These are phyloP conservation scores for Balaenoptera acutorostrata DNA, from an alignment of 2,113 vertebrate species.

Conservation along the genomic window DNA sequence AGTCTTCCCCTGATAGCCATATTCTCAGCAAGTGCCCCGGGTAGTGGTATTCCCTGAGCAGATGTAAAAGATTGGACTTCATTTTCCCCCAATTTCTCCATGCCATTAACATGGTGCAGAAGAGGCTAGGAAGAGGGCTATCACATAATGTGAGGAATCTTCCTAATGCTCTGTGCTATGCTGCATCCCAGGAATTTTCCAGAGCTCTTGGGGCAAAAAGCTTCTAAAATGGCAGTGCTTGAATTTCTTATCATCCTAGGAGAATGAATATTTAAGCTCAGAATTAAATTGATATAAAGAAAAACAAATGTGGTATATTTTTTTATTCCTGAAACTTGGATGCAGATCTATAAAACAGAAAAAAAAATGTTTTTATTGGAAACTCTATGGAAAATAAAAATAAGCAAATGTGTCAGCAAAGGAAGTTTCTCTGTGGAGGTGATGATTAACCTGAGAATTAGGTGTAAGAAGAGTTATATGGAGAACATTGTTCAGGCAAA, in stretches of 20 bases:
- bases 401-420: background rate
- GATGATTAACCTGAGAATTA: background rate
- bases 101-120: background rate
- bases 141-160: accelerated
- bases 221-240: background rate
- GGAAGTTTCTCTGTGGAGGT: background rate
- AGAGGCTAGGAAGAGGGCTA: background rate
- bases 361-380: background rate
- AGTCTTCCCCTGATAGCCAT: background rate
- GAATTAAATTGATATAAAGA: background rate
- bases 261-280: background rate
- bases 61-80: accelerated
- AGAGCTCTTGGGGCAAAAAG: background rate
- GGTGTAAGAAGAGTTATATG: background rate
- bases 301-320: background rate
- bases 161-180: background rate
- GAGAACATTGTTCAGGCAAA: background rate
- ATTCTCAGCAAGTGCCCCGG: background rate
- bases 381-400: background rate
- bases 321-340: background rate
- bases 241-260: background rate
- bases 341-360: background rate
- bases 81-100: background rate
- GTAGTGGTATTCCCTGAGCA: accelerated
- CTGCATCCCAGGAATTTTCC: background rate